phyloP scores from a whole-genome alignment of 2,888 invertebrate species.

The Andrena minutula region DNA sequence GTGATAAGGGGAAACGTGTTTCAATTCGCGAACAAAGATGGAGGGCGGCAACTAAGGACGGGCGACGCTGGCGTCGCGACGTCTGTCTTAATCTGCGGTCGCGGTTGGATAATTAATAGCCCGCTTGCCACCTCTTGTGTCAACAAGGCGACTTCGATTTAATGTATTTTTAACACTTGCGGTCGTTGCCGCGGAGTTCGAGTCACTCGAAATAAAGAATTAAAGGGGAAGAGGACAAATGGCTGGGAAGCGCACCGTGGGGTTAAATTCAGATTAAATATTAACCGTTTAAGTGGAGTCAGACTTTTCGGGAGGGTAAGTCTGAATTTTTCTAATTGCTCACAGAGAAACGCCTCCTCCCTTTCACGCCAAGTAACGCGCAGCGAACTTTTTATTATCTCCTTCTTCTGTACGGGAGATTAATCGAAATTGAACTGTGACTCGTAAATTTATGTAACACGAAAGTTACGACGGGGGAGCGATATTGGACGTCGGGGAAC shows the following conservation, averaged over 20 bases:
- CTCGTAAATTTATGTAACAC: conserved; percentile 55
- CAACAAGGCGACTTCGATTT: conserved; percentile 18
- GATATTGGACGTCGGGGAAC: conserved; percentile 24
- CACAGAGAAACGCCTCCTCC: neutral
- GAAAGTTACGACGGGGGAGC: conserved; percentile 26
- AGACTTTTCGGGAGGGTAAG: neutral
- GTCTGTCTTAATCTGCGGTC: conserved; percentile 44
- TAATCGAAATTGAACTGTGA: conserved; percentile 18
- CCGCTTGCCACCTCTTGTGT: conserved; percentile 4
- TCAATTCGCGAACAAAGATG: conserved; percentile 32
- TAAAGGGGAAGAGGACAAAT: neutral
- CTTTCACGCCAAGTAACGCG: neutral
- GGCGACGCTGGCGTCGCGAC: conserved; percentile 1
- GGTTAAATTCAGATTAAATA: conserved; percentile 13
- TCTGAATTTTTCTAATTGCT: conserved; percentile 12
- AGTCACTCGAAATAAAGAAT: conserved; percentile 11
- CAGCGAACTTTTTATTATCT: neutral
- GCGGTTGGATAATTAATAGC: conserved; percentile 40
- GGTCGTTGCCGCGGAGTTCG: neutral
- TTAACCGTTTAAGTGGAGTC: neutral
- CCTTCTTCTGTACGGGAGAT: neutral
- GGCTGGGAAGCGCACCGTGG: neutral
- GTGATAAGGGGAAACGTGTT: conserved; percentile 32
- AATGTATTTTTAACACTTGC: conserved; percentile 12
- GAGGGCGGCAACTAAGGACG: conserved; percentile 5